phyloP scores from a whole-genome alignment of 2,888 invertebrate genomes.

The Megastigmus dorsalis region DNA sequence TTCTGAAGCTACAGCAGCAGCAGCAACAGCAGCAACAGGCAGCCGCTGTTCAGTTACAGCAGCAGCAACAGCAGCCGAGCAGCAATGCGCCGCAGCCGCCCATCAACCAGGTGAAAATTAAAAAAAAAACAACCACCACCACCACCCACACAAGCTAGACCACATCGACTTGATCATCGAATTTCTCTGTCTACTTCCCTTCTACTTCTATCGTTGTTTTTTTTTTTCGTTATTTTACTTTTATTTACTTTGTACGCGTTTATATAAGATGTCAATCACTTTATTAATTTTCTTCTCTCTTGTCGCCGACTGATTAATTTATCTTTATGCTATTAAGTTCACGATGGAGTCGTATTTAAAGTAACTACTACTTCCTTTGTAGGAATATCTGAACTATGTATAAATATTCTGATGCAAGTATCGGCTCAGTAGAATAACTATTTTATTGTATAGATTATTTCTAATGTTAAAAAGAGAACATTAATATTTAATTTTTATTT shows the following conservation, averaged over 20 bases:
- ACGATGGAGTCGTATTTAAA: too few species aligned
- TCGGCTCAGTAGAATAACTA: too few species aligned
- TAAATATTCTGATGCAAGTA: too few species aligned
- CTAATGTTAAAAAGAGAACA: too few species aligned
- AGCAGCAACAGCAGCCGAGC: conserved; percentile 70
- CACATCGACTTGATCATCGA: not conserved
- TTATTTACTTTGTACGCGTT: not conserved
- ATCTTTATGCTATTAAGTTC: too few species aligned
- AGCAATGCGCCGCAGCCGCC: conserved; percentile 71
- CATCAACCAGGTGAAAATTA: conserved; percentile 71
- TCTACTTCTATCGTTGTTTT: not conserved
- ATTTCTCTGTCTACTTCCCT: not conserved
- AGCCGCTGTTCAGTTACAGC: conserved; percentile 68
- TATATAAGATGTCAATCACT: too few species aligned
- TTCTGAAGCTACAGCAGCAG: conserved; percentile 72
- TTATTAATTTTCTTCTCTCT: too few species aligned
- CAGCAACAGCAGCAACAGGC: conserved; percentile 68
- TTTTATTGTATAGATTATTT: too few species aligned
- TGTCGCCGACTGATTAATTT: too few species aligned
- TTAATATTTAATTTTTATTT: too few species aligned
- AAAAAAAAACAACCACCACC: not conserved
- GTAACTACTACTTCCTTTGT: too few species aligned
- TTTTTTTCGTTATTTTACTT: not conserved
- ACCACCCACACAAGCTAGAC: not conserved
- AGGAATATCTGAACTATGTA: too few species aligned